Percentiles rank a stretch among this genome's conserved stretches.
Evolutionary conservation across 1,140 invertebrate species (phyloP).

Genomic region (Carposina sasakii): DNA sequence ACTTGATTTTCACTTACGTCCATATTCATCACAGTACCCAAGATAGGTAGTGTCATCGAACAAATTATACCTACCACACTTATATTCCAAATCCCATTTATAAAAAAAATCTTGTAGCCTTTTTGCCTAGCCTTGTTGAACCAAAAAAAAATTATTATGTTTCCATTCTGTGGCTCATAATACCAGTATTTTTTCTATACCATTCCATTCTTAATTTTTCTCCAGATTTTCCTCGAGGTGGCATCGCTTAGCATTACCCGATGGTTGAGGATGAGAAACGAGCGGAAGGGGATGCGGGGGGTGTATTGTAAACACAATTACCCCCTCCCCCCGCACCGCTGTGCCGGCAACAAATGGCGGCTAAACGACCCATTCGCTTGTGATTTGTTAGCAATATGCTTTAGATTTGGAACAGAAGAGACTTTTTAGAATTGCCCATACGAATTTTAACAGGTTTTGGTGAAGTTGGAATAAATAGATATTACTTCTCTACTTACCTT

Average conservation of each 20-base stretch:
- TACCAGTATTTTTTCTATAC: constrained; percentile 7
- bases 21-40: too few relatives aligned
- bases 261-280: constrained; percentile 50
- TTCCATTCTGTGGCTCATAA: too few relatives aligned
- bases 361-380: constrained; percentile 67
- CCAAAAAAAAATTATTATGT: too few relatives aligned
- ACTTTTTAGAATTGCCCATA: constrained; percentile 39
- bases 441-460: too few relatives aligned
- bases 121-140: too few relatives aligned
- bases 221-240: constrained; percentile 43
- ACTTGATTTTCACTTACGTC: too few relatives aligned
- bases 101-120: too few relatives aligned
- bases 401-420: constrained; percentile 55
- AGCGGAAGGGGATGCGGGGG: constrained; percentile 35
- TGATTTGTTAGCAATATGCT: constrained; percentile 71
- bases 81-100: too few relatives aligned
- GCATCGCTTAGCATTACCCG: constrained; percentile 41
- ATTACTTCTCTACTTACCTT: too few relatives aligned
- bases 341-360: constrained; percentile 53
- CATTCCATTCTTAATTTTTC: constrained; percentile 35
- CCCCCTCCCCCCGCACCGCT: constrained; percentile 33
- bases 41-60: too few relatives aligned
- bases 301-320: constrained; percentile 67
- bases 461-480: too few relatives aligned
- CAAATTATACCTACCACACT: too few relatives aligned